Evolutionary conservation across 1,140 invertebrate genomes (phyloP).

Genomic region (Drosophila takahashii): DNA sequence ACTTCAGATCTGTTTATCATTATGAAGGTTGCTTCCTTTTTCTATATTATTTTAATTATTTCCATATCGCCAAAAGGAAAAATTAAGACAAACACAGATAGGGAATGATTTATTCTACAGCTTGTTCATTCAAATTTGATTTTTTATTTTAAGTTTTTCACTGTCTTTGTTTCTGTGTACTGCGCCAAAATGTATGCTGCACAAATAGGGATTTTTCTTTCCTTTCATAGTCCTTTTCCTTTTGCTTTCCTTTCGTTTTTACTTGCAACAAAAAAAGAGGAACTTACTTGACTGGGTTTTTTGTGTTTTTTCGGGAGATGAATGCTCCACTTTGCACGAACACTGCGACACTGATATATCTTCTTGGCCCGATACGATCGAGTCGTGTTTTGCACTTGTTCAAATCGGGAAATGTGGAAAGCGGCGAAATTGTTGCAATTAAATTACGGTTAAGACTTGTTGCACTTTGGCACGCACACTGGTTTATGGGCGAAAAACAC

Average conservation of each 20-base stretch:
- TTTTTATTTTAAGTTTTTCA: too few species aligned
- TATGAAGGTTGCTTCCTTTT: not conserved
- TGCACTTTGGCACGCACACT: slow-evolving; percentile 42
- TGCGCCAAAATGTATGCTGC: slow-evolving; percentile 13
- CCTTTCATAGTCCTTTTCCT: not conserved
- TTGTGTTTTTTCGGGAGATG: not conserved
- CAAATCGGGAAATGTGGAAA: slow-evolving; percentile 2
- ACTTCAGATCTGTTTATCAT: too few species aligned
- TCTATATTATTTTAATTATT: not conserved
- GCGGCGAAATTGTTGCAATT: slow-evolving; percentile 25
- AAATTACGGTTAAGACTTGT: slow-evolving; percentile 61
- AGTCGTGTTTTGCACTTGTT: slow-evolving; percentile 17
- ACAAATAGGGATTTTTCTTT: slow-evolving; percentile 12
- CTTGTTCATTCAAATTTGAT: too few species aligned
- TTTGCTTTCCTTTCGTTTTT: slow-evolving; percentile 1
- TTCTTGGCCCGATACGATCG: not conserved
- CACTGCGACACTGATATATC: slow-evolving; percentile 16
- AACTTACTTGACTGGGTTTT: slow-evolving; percentile 9
- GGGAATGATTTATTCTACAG: too few species aligned
- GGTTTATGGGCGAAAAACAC: slow-evolving; percentile 2
- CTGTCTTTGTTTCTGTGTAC: not conserved
- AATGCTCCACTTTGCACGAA: slow-evolving; percentile 16
- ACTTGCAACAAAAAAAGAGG: slow-evolving; percentile 11
- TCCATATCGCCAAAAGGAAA: too few species aligned
- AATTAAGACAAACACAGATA: too few species aligned